Evolutionary conservation across 2,797 vertebrate species (phyloP), one percentile per base, ranked within the genome.

Genomic region (Sciurus carolinensis): DNA sequence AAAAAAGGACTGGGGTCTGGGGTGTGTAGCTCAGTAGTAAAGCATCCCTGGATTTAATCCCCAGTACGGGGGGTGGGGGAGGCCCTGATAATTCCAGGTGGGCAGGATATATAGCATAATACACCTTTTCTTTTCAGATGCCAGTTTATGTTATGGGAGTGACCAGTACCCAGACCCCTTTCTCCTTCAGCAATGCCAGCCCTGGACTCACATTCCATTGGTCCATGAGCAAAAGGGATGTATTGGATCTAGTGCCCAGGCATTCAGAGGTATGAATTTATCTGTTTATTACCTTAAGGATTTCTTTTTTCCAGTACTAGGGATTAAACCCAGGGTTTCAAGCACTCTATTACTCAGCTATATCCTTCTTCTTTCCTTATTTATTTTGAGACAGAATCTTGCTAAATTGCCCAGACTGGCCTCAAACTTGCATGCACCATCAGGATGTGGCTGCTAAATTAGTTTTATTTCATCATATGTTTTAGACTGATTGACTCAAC

Each of bases 91-190:
- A 26, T 59, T 24, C 24, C 57, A 59, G 24, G 57, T 33, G 26
- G 42, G 44, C 26, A 62, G 36, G 30, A 72, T 39, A 5, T 9
- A 44, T 5, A 80, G 28, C 64, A 28, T 50, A 79, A 66, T 64
- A 10, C 24, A 26, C 75, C 87, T 76, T 89, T 95, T 39, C 75
- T 93, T 97, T 97, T 59, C 96, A 99, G 98, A 98, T 99, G 98
- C 98, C 98, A 1, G 98, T 99, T 39, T 98, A 98, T 67, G 98
- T 98, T 47, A 97, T 98, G 96, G 98, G 98, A 6, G 88, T 98
- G 90, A 98, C 98, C 95, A 98, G 97, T 89, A 89, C 94, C 18
- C 98, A 98, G 97, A 98, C 97, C 42, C 98, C 98, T 14, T 98
- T 98, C 81, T 98, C 98, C 95, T 98, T 99, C 30, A 96, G 98